phyloP scores from a whole-genome alignment of 2,888 invertebrate species.

The Eupithecia subumbrata region DNA sequence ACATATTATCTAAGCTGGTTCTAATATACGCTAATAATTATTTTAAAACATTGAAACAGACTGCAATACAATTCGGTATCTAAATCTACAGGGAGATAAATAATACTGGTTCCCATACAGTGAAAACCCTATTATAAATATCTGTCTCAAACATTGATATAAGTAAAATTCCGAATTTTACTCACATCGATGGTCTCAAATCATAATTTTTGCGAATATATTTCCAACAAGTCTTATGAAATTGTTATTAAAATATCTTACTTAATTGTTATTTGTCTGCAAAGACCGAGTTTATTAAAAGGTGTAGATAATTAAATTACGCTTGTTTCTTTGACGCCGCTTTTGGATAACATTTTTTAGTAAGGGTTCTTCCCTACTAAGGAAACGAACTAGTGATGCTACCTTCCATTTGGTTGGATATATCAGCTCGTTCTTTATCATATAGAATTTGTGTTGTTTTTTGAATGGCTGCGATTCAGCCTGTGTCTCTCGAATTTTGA shows the following conservation, averaged over 20 bases:
- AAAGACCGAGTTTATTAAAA: constrained; percentile 73
- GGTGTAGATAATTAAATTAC: constrained; percentile 79
- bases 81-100: no score
- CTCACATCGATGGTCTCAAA: no score
- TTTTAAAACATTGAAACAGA: no score
- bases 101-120: no score
- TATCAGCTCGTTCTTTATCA: no score
- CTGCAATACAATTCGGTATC: no score
- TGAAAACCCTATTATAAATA: no score
- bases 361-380: constrained; percentile 52
- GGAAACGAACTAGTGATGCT: constrained; percentile 44
- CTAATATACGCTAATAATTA: no score
- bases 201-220: background rate
- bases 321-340: constrained; percentile 77
- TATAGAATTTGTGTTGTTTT: background rate
- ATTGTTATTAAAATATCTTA: constrained; percentile 44
- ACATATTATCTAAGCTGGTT: no score
- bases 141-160: no score
- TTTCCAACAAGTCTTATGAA: constrained; percentile 28
- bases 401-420: background rate
- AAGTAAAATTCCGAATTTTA: no score
- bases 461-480: background rate
- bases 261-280: constrained; percentile 65
- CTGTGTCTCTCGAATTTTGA: no score
- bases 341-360: constrained; percentile 75